These are phyloP conservation scores for Hypselothyrea guttata DNA, from an alignment of 2,888 invertebrate species.

Conservation along the genomic window DNA sequence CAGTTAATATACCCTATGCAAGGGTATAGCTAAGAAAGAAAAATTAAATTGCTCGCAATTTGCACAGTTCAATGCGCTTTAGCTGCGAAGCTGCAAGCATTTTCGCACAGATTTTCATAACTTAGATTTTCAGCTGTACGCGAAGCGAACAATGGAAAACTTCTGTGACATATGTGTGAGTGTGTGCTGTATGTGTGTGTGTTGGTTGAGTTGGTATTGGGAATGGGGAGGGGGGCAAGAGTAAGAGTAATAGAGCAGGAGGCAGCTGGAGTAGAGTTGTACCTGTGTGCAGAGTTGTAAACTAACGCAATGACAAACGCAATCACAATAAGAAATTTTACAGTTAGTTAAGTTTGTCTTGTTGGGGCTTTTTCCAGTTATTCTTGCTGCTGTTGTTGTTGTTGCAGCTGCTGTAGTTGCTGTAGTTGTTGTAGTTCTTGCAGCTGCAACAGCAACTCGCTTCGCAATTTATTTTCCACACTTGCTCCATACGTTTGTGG, in stretches of 20 bases:
- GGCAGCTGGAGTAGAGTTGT: slow-evolving; percentile 1
- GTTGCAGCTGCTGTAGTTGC: not conserved
- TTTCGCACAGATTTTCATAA: slow-evolving; percentile 75
- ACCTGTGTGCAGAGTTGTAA: slow-evolving; percentile 71
- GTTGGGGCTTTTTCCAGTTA: slow-evolving; percentile 39
- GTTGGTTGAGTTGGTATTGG: not conserved
- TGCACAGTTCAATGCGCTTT: slow-evolving; percentile 78
- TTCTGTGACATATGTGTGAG: slow-evolving; percentile 46
- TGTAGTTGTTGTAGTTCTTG: slow-evolving; percentile 15
- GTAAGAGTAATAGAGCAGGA: not conserved
- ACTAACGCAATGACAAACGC: slow-evolving; percentile 77
- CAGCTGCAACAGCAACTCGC: slow-evolving; percentile 27
- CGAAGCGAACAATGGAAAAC: slow-evolving; percentile 49
- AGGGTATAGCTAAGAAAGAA: slow-evolving; percentile 21
- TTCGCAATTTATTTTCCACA: slow-evolving; percentile 52
- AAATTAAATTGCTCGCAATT: slow-evolving; percentile 77
- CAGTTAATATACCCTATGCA: not conserved
- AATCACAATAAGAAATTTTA: slow-evolving; percentile 77
- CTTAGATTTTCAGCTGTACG: slow-evolving; percentile 60
- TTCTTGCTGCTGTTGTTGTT: slow-evolving; percentile 27
- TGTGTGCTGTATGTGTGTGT: slow-evolving; percentile 1
- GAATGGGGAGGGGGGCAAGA: slow-evolving; percentile 8
- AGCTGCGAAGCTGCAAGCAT: slow-evolving; percentile 57
- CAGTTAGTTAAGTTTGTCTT: slow-evolving; percentile 76
- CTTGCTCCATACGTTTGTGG: not conserved